Percentiles rank a stretch among this genome's conserved stretches.
Conservation (phyloP, 2,888 invertebrate genomes). For the Tenthredo mesomela region DNA sequence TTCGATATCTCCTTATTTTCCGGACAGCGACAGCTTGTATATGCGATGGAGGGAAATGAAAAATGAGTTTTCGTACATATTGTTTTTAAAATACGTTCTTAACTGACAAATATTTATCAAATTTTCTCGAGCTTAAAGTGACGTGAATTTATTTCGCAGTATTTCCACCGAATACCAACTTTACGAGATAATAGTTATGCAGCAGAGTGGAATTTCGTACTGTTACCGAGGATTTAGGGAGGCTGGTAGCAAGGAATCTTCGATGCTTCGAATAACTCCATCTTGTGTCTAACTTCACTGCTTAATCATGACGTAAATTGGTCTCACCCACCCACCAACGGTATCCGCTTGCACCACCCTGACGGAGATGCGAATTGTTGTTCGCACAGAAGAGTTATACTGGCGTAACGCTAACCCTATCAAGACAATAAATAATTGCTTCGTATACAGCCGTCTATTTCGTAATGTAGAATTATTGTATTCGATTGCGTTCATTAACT, state of each 20-base stretch:
- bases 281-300: constrained; percentile 8
- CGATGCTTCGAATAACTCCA: constrained; percentile 21
- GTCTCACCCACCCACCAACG: not conserved
- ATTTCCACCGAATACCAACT: not conserved
- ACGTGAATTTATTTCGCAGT: not conserved
- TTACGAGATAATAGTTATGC: not conserved
- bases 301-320: constrained; percentile 23
- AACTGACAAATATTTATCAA: not conserved
- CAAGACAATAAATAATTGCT: constrained; percentile 16
- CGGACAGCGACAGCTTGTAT: not conserved
- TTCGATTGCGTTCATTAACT: not conserved
- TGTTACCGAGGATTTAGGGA: constrained; percentile 9
- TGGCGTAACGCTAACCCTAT: not conserved
- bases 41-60: not conserved
- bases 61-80: not conserved
- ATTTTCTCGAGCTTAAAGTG: not conserved
- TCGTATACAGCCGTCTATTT: not conserved
- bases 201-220: not conserved
- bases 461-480: constrained; percentile 7
- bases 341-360: not conserved
- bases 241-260: not conserved
- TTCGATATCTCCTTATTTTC: not conserved
- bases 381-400: not conserved
- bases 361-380: constrained; percentile 8
- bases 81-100: not conserved